Percentiles rank a stretch among this genome's conserved stretches.
These are phyloP conservation scores for Okapia johnstoni DNA, from an alignment of 2,113 vertebrate genomes.

Conservation along the genomic window DNA sequence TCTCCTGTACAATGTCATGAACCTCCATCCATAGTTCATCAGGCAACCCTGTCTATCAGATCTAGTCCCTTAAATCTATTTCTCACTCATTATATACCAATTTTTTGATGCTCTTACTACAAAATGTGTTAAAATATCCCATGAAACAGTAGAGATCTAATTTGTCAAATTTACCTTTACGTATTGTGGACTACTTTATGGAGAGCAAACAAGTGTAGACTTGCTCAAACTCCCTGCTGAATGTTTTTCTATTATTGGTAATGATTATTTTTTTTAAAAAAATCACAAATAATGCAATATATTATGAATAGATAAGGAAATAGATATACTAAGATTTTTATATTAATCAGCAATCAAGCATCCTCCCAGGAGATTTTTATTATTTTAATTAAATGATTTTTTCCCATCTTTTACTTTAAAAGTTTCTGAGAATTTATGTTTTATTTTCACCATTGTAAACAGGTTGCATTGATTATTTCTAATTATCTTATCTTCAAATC, in stretches of 20 bases:
- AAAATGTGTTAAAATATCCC: background rate
- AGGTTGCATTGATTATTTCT: background rate
- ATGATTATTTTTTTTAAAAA: background rate
- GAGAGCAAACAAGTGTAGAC: background rate
- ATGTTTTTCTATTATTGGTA: background rate
- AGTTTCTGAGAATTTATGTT: background rate
- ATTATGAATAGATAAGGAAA: background rate
- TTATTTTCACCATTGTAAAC: background rate
- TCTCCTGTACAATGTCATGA: rapidly evolving
- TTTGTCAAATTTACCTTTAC: background rate
- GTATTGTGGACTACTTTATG: background rate
- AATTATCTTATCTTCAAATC: background rate
- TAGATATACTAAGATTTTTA: background rate
- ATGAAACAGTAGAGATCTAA: background rate
- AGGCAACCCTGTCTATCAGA: background rate
- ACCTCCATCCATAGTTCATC: background rate
- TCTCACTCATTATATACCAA: background rate
- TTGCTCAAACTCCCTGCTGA: background rate
- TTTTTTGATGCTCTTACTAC: background rate
- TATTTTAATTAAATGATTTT: background rate
- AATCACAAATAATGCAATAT: background rate
- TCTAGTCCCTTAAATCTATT: background rate
- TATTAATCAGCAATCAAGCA: background rate
- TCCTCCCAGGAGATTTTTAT: background rate
- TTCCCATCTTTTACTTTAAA: background rate